These are phyloP conservation scores for Spondyliosoma cantharus DNA, from an alignment of 2,797 vertebrate species.

Conservation along the genomic window DNA sequence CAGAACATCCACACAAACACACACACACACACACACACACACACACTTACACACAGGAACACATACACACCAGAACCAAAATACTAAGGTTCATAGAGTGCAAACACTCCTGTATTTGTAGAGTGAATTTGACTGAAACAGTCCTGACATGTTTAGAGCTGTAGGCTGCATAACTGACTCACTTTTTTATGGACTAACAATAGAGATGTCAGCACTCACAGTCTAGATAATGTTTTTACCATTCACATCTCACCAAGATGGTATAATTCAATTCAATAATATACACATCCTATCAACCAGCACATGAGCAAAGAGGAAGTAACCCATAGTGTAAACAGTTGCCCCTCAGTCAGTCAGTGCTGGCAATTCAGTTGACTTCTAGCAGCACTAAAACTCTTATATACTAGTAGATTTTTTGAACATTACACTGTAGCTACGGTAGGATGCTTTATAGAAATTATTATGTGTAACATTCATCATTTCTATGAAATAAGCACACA, in stretches of 20 bases:
- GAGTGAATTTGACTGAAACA: conserved; percentile 50
- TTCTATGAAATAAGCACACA: not conserved
- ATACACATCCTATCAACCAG: not conserved
- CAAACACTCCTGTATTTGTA: conserved; percentile 44
- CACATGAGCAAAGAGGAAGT: conserved; percentile 25
- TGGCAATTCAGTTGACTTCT: not conserved
- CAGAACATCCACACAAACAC: conserved; percentile 35
- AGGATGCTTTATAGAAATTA: not conserved
- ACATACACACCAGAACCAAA: conserved; percentile 29
- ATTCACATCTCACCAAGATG: conserved; percentile 10
- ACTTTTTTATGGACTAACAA: conserved; percentile 33
- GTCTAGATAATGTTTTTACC: conserved; percentile 21
- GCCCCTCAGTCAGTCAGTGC: not conserved
- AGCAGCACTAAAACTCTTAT: not conserved
- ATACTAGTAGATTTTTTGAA: not conserved
- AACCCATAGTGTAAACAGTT: conserved; percentile 18
- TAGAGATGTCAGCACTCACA: conserved; percentile 15
- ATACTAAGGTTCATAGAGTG: conserved; percentile 50
- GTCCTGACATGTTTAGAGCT: conserved; percentile 71
- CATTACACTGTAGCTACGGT: not conserved
- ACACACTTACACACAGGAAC: not conserved
- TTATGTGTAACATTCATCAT: too few species aligned
- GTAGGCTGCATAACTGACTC: conserved; percentile 58
- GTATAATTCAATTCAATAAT: not conserved
- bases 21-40: conserved; percentile 10